Percentiles rank a stretch among this genome's conserved stretches.
Evolutionary conservation across 2,797 vertebrate species (phyloP).

Genomic region (Phyllotis vaccarum): DNA sequence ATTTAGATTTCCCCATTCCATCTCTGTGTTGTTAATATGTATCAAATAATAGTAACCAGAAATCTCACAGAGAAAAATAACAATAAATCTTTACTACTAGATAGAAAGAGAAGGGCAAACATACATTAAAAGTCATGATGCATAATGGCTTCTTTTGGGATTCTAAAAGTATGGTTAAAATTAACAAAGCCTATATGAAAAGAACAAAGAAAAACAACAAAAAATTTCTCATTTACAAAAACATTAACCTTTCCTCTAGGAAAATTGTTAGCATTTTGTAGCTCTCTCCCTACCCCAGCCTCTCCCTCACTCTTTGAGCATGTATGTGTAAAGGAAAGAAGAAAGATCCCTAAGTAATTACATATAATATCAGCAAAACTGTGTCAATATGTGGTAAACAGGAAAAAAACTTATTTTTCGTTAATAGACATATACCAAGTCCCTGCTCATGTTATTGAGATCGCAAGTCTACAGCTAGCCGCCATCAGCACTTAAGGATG

Average conservation of each 20-base stretch:
- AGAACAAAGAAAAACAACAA: conserved; percentile 81
- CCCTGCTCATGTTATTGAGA: conserved; percentile 63
- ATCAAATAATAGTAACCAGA: conserved; percentile 58
- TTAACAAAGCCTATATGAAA: conserved; percentile 74
- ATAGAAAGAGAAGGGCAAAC: conserved; percentile 71
- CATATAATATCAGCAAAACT: background rate
- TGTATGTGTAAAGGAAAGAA: conserved; percentile 37
- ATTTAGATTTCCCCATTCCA: conserved; percentile 65
- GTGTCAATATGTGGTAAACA: conserved; percentile 52
- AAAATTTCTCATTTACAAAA: conserved; percentile 56
- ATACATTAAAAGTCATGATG: conserved; percentile 49
- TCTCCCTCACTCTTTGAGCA: background rate
- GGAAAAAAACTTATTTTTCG: conserved; percentile 66
- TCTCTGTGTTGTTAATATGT: conserved; percentile 55
- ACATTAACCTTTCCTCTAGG: conserved; percentile 70
- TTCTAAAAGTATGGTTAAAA: conserved; percentile 79
- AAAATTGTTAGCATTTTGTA: conserved; percentile 70
- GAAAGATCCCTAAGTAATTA: conserved; percentile 64
- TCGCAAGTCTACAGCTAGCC: conserved; percentile 48
- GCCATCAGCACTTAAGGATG: conserved; percentile 53
- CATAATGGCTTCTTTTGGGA: conserved; percentile 67
- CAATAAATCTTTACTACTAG: conserved; percentile 73
- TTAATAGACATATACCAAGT: conserved; percentile 64
- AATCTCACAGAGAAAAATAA: conserved; percentile 68
- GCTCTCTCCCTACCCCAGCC: background rate